Base-by-base conservation (phyloP, 37 sponge, comb jelly and placozoan species). In the Amphimedon queenslandica region DNA sequence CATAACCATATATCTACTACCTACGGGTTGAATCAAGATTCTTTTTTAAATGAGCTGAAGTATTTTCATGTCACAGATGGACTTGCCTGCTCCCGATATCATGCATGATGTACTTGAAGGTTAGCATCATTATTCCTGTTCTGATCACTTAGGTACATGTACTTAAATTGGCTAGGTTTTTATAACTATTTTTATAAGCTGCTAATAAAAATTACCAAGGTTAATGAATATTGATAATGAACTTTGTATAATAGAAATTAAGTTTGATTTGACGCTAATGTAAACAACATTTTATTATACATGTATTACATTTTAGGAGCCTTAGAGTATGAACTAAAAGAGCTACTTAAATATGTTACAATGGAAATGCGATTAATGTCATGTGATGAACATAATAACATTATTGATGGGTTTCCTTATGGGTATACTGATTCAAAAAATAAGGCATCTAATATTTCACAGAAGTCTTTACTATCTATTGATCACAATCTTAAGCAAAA, bases 21-120 rank as follows among this genome's bases (percentile, higher is more conserved):
- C 6, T 80, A 77, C 70, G 87, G 88, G 21, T 3, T 87, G 40
- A 10, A 27, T 13, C 40, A 77, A n/a, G 70, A 82, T 36, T 74
- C 83, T 13, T 40, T 79, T 2, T 57, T 88, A 4, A 88, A 82
- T 41, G 41, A 57, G 1, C 72, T 63, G 3, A 25, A 53, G 33
- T 82, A 69, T 40, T 88, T 88, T 37, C 83, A 88, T 72, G 80
- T 78, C 2, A 79, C 80, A 18, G 70, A 80, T 10, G 90, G 90
- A 16, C 63, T 90, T 2, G 72, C 66, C 84, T 2, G 72, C 66
- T 3, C 82, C 82, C 24, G 90, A 84, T 42, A 56, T 89, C 1
- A 83, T 89, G 84, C 90, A 89, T 16, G 90, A 89, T 65, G 31
- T 89, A 25, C 63, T 89, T 36, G 85, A 84, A 41, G 89, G 89